phyloP scores from a whole-genome alignment of 2,888 invertebrate genomes.

The Pecten maximus region DNA sequence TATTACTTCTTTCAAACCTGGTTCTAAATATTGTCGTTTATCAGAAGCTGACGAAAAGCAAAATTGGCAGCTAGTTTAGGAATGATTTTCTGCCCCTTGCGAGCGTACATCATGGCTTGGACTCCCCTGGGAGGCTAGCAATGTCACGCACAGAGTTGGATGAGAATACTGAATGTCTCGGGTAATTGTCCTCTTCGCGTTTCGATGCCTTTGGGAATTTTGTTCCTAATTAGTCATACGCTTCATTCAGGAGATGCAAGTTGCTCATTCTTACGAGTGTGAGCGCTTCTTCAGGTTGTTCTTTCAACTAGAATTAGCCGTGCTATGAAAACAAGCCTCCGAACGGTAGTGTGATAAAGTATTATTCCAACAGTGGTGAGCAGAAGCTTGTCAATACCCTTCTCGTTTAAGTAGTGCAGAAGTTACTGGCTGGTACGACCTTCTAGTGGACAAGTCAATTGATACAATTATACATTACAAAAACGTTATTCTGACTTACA shows the following conservation, averaged over 20 bases:
- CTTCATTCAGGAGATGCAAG: slow-evolving; percentile 45
- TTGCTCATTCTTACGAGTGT: slow-evolving; percentile 46
- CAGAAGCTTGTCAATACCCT: not conserved
- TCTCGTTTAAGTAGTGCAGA: not conserved
- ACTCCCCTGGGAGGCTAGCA: slow-evolving; percentile 45
- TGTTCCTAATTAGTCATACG: slow-evolving; percentile 55
- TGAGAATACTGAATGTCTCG: slow-evolving; percentile 53
- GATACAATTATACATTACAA: not conserved
- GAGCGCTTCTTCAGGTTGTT: slow-evolving; percentile 27
- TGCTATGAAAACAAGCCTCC: slow-evolving; percentile 11
- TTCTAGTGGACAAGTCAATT: not conserved
- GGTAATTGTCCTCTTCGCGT: slow-evolving; percentile 54
- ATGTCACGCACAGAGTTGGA: slow-evolving; percentile 50
- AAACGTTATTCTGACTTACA: not conserved
- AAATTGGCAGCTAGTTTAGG: slow-evolving; percentile 46
- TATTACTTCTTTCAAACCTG: slow-evolving; percentile 16
- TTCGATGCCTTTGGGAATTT: slow-evolving; percentile 55
- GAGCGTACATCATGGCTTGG: slow-evolving; percentile 51
- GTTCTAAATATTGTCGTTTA: slow-evolving; percentile 35
- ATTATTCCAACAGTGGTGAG: not conserved
- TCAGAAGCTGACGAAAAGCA: slow-evolving; percentile 11
- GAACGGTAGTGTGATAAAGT: not conserved
- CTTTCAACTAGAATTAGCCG: slow-evolving; percentile 24
- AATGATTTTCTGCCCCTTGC: slow-evolving; percentile 48
- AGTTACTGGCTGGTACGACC: not conserved